Conservation (phyloP, 1,140 invertebrate genomes). For the Leguminivora glycinivorella region DNA sequence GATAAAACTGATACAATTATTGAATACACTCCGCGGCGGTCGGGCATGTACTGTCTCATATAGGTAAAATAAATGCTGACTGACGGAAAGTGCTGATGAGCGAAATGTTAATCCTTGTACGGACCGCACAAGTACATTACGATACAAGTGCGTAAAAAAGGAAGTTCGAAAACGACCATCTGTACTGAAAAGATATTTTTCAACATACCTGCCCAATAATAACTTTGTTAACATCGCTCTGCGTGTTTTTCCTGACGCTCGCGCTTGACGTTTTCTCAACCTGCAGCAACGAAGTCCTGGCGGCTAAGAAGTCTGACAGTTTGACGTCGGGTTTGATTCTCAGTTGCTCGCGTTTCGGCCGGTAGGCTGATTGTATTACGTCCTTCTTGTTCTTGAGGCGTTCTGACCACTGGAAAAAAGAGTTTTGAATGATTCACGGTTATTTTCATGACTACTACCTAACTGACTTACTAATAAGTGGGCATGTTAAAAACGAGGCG, state of each 20-base stretch:
- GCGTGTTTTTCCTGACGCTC: slow-evolving; percentile 63
- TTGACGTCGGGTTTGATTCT: slow-evolving; percentile 82
- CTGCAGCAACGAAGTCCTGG: slow-evolving; percentile 88
- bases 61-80: too few relatives aligned
- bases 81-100: too few relatives aligned
- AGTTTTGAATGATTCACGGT: background rate
- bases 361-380: slow-evolving; percentile 85
- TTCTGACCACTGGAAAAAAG: slow-evolving; percentile 88
- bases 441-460: too few relatives aligned
- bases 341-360: slow-evolving; percentile 83
- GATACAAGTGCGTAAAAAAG: too few relatives aligned
- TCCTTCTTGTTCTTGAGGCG: slow-evolving; percentile 86
- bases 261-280: slow-evolving; percentile 92
- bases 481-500: too few relatives aligned
- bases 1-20: too few relatives aligned
- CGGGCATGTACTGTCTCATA: too few relatives aligned
- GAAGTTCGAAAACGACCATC: too few relatives aligned
- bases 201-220: slow-evolving; percentile 86
- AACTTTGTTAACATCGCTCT: slow-evolving; percentile 90
- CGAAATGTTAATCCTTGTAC: too few relatives aligned
- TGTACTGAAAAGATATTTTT: background rate
- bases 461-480: too few relatives aligned
- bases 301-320: slow-evolving; percentile 88
- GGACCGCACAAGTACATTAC: too few relatives aligned
- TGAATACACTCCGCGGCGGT: too few relatives aligned